phyloP scores from a whole-genome alignment of 1,140 invertebrate genomes.

The Mactra quadrangularis region DNA sequence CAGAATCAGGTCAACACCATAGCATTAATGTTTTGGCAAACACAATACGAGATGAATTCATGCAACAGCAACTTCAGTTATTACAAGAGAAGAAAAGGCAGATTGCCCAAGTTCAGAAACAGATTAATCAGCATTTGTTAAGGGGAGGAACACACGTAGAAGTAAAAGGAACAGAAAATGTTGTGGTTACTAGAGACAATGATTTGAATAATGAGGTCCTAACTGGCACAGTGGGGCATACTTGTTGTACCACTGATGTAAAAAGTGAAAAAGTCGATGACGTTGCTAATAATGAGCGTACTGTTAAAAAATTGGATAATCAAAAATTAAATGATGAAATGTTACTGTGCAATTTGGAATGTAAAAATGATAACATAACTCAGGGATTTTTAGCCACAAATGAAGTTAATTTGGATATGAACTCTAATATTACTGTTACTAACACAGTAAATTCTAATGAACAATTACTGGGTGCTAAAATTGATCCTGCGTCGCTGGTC shows the following conservation, averaged over 20 bases:
- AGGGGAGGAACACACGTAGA: neutral
- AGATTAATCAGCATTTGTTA: constrained; percentile 17
- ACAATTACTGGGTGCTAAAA: neutral
- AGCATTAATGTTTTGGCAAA: constrained; percentile 44
- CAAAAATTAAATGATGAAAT: constrained; percentile 4
- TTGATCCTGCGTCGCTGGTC: neutral
- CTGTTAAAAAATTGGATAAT: constrained; percentile 11
- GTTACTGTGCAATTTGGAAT: constrained; percentile 2
- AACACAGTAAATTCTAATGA: neutral
- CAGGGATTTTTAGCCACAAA: constrained; percentile 7
- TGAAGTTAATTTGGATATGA: constrained; percentile 25
- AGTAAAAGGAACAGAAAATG: neutral
- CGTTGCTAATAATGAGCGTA: neutral
- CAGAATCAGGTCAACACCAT: constrained; percentile 29
- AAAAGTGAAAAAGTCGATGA: neutral
- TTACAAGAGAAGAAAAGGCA: constrained; percentile 35
- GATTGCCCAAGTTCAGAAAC: constrained; percentile 18
- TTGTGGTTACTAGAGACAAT: too few species aligned
- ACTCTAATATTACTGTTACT: constrained; percentile 19
- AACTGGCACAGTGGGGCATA: too few species aligned
- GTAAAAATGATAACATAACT: neutral
- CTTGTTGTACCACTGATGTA: neutral
- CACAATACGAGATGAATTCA: constrained; percentile 32
- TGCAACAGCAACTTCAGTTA: constrained; percentile 33
- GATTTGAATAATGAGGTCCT: neutral